phyloP scores from a whole-genome alignment of 2,113 vertebrate species.

The Hippopotamus amphibius region DNA sequence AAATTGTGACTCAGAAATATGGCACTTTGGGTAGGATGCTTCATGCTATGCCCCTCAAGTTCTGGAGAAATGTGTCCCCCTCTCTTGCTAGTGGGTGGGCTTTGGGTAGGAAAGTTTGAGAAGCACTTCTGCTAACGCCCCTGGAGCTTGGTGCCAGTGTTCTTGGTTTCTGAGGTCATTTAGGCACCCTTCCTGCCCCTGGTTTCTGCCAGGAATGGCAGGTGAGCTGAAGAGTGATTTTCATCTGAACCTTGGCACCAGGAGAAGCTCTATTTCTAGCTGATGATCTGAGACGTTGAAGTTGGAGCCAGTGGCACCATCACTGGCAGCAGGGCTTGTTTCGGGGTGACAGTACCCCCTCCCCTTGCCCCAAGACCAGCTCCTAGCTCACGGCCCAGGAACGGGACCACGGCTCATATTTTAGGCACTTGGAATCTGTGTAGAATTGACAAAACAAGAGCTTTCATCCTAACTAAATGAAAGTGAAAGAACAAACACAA shows the following conservation, averaged over 20 bases:
- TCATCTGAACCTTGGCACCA: background rate
- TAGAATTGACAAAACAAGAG: background rate
- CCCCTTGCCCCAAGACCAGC: background rate
- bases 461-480: background rate
- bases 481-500: background rate
- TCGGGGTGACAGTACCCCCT: background rate
- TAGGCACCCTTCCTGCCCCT: background rate
- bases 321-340: background rate
- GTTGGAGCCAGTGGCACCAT: background rate
- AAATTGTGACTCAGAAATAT: background rate
- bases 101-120: background rate
- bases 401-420: fast-evolving
- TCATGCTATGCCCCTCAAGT: background rate
- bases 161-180: background rate
- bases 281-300: background rate
- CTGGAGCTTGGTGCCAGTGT: background rate
- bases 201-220: background rate
- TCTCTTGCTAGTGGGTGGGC: no score
- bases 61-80: background rate
- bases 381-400: background rate
- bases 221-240: background rate
- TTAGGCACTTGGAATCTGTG: background rate
- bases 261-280: background rate
- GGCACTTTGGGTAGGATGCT: background rate
- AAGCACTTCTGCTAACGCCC: fast-evolving